A percentile compares a stretch with the other conserved stretches of the same genome.
Evolutionary conservation across 1,140 invertebrate species (phyloP).

Genomic region (Scylla paramamosain): DNA sequence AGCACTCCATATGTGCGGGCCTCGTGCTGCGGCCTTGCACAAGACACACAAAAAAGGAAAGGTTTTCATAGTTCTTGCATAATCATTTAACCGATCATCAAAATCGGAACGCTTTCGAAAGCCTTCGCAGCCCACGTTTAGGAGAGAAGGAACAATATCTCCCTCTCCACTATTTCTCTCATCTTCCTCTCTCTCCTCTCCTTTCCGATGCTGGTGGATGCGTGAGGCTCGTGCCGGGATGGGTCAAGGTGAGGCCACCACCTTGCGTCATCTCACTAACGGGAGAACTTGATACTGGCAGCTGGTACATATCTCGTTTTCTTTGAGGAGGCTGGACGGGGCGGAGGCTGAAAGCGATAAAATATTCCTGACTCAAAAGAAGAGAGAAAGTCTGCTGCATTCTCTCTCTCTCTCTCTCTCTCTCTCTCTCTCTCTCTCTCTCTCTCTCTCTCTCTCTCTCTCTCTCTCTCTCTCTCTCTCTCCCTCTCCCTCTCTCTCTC

Average conservation of each 20-base stretch:
- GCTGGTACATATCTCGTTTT: neutral
- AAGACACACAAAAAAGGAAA: neutral
- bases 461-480: too few species aligned
- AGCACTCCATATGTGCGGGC: neutral
- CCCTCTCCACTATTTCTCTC: neutral
- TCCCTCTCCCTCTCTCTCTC: neutral
- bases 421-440: too few species aligned
- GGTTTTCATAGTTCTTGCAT: neutral
- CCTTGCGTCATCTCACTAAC: neutral
- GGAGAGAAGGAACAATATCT: neutral
- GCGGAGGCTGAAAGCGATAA: neutral
- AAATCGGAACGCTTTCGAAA: neutral
- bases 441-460: too few species aligned
- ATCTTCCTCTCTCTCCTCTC: neutral
- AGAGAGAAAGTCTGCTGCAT: neutral
- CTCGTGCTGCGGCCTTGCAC: neutral
- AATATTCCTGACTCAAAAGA: neutral
- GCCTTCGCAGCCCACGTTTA: neutral
- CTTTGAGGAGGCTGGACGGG: neutral
- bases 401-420: neutral
- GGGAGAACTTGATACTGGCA: neutral
- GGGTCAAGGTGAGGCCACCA: neutral
- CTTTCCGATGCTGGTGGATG: neutral
- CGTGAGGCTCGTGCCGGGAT: conserved; percentile 6
- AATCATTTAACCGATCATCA: neutral